Percentiles rank a stretch among this genome's conserved stretches.
Conservation (phyloP, 2,888 invertebrate genomes). For the Heteropelma amictum region DNA sequence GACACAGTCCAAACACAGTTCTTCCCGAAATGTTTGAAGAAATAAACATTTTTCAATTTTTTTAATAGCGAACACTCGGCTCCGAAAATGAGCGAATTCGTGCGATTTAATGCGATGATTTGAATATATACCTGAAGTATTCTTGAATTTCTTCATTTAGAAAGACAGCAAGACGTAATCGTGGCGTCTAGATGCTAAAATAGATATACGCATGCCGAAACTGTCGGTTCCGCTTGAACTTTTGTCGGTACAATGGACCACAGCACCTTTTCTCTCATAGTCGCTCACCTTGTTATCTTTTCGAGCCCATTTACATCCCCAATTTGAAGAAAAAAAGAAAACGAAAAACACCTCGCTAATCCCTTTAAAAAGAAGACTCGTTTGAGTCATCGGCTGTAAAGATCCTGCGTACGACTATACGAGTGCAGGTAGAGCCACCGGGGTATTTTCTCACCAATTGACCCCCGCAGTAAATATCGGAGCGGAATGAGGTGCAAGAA, state of each 20-base stretch:
- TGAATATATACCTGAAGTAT: too few species aligned
- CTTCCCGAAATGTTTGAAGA: too few species aligned
- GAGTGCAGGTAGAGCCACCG: constrained; percentile 66
- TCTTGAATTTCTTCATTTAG: too few species aligned
- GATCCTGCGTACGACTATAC: constrained; percentile 13
- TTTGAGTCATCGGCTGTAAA: constrained; percentile 61
- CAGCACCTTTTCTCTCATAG: not conserved
- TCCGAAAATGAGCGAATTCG: too few species aligned
- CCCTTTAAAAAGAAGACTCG: constrained; percentile 67
- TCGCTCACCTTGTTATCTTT: not conserved
- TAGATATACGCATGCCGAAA: too few species aligned
- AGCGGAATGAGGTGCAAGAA: constrained; percentile 49
- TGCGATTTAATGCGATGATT: too few species aligned
- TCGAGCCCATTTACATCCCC: constrained; percentile 21
- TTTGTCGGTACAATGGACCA: not conserved
- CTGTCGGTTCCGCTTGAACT: not conserved
- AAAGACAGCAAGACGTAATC: too few species aligned
- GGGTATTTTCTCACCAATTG: constrained; percentile 18
- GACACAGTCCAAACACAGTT: too few species aligned
- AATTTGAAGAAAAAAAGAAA: constrained; percentile 35
- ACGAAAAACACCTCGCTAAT: constrained; percentile 70
- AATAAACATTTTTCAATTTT: too few species aligned
- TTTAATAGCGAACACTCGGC: too few species aligned
- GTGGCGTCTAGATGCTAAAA: too few species aligned
- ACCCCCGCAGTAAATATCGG: constrained; percentile 4